phyloP scores from a whole-genome alignment of 2,888 invertebrate species.

The Brenthis hecate region DNA sequence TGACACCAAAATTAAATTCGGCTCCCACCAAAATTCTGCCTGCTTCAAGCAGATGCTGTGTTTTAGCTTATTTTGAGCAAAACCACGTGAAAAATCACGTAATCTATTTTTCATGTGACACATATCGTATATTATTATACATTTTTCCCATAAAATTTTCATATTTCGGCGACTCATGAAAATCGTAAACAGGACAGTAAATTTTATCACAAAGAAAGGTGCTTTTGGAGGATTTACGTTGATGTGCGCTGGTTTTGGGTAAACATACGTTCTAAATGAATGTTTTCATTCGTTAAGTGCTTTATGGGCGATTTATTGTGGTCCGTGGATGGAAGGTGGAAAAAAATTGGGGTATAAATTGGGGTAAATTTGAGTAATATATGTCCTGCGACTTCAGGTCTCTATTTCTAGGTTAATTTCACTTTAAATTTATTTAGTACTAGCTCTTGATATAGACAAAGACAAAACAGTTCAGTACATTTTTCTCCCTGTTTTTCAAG shows the following conservation, averaged over 20 bases:
- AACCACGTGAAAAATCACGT: neutral
- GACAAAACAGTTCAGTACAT: no score
- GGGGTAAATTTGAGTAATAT: no score
- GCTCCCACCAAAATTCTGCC: no score
- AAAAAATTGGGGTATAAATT: no score
- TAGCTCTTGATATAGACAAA: no score
- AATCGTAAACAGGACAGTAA: slow-evolving; percentile 25
- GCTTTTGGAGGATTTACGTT: slow-evolving; percentile 22
- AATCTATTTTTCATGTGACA: slow-evolving; percentile 11
- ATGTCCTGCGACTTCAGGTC: no score
- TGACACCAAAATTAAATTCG: no score
- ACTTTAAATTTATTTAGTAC: no score
- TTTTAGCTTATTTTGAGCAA: neutral
- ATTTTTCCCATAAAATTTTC: slow-evolving; percentile 18
- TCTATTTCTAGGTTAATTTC: no score
- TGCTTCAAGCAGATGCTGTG: no score
- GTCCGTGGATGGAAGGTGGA: no score
- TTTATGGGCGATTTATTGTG: neutral
- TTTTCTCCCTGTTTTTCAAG: no score
- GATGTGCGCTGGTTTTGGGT: neutral
- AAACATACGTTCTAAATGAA: slow-evolving; percentile 9
- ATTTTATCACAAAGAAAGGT: slow-evolving; percentile 24
- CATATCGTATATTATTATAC: slow-evolving; percentile 16
- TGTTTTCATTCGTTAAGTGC: neutral
- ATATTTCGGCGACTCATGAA: slow-evolving; percentile 16